phyloP scores from a whole-genome alignment of 2,113 vertebrate species.

The Pycnonotus jocosus region DNA sequence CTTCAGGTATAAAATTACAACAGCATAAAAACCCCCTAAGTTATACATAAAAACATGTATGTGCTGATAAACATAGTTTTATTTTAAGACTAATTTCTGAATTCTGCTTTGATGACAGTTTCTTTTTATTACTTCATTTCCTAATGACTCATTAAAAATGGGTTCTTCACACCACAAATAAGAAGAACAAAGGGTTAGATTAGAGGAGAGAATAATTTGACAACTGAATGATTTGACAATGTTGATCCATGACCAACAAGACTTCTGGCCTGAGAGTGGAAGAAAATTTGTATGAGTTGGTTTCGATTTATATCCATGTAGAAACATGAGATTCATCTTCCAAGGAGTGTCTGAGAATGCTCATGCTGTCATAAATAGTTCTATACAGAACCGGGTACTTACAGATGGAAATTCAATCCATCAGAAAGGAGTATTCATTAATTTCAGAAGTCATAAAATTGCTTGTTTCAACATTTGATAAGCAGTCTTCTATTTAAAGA shows the following conservation, averaged over 20 bases:
- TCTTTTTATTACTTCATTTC: neutral
- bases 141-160: neutral
- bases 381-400: neutral
- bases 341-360: neutral
- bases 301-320: neutral
- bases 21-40: rapidly evolving
- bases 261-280: neutral
- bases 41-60: neutral
- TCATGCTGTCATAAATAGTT: neutral
- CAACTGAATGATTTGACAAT: neutral
- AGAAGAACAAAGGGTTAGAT: neutral
- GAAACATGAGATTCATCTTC: neutral
- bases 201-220: neutral
- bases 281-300: neutral
- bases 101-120: neutral
- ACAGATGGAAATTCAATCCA: neutral
- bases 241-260: neutral
- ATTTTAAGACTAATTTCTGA: neutral
- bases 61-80: neutral
- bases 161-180: neutral
- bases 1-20: neutral
- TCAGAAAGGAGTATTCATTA: neutral
- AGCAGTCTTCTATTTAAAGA: neutral
- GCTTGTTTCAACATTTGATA: neutral
- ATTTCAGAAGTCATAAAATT: neutral